Evolutionary conservation across 23 tunicate genomes (phyloP), one percentile per base, ranked within the genome.

Genomic region (Botrylloides violaceus): DNA sequence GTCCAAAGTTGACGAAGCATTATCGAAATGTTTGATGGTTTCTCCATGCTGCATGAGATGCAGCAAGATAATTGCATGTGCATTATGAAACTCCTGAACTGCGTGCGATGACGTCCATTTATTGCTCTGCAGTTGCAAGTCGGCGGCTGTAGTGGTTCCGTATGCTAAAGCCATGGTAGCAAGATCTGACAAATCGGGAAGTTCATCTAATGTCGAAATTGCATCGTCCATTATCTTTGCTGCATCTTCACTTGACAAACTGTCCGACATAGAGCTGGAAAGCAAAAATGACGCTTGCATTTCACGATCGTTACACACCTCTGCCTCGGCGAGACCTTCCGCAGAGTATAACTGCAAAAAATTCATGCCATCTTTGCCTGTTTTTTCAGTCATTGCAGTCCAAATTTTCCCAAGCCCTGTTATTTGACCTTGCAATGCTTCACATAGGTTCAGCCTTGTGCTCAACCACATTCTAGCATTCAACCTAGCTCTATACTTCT

Each of bases 271-370:
- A 3, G 97, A 80, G 15, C 90, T 88, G 80, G 83, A 56, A 3
- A 64, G 64, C 31, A 68, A 81, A 61, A 78, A 90, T 3, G 66
- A 26, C n/a, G 97, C 97, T 75, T 90, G 90, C 90, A 83, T 90
- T 62, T 90, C 86, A 3, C 78, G 71, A 68, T 90, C 97, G 30
- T 79, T 79, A 66, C 90, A 90, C 12, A 84, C 90, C 34, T 90
- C 97, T 32, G 97, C 90, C 34, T 90, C 90, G 3, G 78, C 86
- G 29, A 83, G 63, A 21, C 97, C 97, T 61, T 90, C 89, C 22
- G 97, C 97, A 48, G 86, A 87, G 59, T 87, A 87, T 4, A 87
- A 81, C 49, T 87, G 95, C 19, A 70, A 72, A 48, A 77, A 82
- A 3, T 76, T 62, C 73, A 79, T 84, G 64, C 76, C 81, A 15